Evolutionary conservation across 1,140 invertebrate species (phyloP).

Genomic region (Scaptomyza hsui): DNA sequence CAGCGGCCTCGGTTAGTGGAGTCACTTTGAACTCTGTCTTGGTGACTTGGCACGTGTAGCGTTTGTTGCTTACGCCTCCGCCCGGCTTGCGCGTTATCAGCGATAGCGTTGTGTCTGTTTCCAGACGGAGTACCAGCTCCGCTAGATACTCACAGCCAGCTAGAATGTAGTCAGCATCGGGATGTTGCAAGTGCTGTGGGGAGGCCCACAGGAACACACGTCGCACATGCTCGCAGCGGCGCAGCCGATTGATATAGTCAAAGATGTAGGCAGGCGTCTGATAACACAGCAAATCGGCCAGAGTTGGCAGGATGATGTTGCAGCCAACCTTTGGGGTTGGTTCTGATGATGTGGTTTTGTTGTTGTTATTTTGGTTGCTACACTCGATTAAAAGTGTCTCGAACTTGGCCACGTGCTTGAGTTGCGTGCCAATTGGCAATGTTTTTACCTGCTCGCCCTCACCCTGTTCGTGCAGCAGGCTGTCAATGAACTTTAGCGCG

Average conservation of each 20-base stretch:
- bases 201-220: conserved; percentile 76
- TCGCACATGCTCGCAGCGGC: conserved; percentile 59
- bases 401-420: conserved; percentile 58
- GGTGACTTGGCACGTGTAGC: conserved; percentile 62
- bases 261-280: conserved; percentile 65
- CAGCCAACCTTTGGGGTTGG: conserved; percentile 27
- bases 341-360: conserved; percentile 23
- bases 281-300: conserved; percentile 71
- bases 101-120: conserved; percentile 51
- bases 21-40: conserved; percentile 65
- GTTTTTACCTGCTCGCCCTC: conserved; percentile 56
- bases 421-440: conserved; percentile 50
- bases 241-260: conserved; percentile 61
- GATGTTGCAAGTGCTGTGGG: conserved; percentile 52
- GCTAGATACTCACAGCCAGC: conserved; percentile 75
- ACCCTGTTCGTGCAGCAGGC: conserved; percentile 70
- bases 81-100: conserved; percentile 63
- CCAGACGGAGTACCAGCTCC: conserved; percentile 64
- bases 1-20: conserved; percentile 16
- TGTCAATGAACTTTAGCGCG: conserved; percentile 66
- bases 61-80: conserved; percentile 63
- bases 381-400: conserved; percentile 55
- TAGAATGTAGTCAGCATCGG: conserved; percentile 57
- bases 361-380: conserved; percentile 37
- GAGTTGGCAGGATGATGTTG: conserved; percentile 72